Evolutionary conservation across 2,797 vertebrate species (phyloP).

Genomic region (Tympanoctomys barrerae): DNA sequence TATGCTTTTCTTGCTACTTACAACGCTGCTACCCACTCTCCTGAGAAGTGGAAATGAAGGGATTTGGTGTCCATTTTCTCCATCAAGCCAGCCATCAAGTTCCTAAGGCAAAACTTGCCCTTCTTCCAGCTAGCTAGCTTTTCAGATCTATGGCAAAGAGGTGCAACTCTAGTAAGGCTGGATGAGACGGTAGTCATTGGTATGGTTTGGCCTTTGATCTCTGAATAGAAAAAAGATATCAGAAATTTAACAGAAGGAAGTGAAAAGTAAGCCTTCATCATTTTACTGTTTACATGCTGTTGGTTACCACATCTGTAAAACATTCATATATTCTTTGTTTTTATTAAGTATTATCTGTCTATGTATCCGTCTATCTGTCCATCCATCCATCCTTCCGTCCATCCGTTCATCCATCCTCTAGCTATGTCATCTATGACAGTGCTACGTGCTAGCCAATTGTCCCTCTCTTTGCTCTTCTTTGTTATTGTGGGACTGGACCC

Average conservation of each 20-base stretch:
- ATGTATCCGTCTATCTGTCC: not conserved
- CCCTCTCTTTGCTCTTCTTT: not conserved
- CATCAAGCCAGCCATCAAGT: not conserved
- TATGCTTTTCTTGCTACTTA: slow-evolving; percentile 45
- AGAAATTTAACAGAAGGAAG: slow-evolving; percentile 36
- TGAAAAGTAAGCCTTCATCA: slow-evolving; percentile 18
- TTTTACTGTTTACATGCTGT: not conserved
- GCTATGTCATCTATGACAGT: not conserved
- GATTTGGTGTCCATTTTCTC: slow-evolving; percentile 39
- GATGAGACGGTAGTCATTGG: not conserved
- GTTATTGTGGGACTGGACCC: not conserved
- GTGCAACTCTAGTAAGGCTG: not conserved
- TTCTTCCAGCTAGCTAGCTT: slow-evolving; percentile 1
- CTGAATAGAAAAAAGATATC: slow-evolving; percentile 31
- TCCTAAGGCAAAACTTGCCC: slow-evolving; percentile 57
- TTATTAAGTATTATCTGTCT: not conserved
- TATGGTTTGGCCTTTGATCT: slow-evolving; percentile 7
- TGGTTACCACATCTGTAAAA: slow-evolving; percentile 33
- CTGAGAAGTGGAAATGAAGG: slow-evolving; percentile 52
- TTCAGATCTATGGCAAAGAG: not conserved
- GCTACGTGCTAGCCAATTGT: not conserved
- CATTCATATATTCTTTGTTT: slow-evolving; percentile 50
- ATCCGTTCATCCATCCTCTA: not conserved
- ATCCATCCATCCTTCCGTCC: not conserved
- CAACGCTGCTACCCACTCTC: slow-evolving; percentile 46